Conservation (phyloP, 2,888 invertebrate genomes). For the Drosophila borborema region DNA sequence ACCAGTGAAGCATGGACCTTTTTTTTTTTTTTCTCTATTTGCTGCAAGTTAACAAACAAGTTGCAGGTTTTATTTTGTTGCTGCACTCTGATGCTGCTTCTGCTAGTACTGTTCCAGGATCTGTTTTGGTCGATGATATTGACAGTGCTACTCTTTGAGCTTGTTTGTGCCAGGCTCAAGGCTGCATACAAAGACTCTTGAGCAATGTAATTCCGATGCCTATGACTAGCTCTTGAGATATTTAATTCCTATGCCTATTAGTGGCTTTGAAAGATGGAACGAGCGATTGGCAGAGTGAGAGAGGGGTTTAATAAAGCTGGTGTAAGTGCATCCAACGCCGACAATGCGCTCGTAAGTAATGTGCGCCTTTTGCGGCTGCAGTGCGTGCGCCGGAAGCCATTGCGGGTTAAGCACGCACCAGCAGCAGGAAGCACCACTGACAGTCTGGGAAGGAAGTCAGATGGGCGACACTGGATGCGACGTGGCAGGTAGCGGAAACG, state of each 20-base stretch:
- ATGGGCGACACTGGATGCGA: not conserved
- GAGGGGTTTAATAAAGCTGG: conserved; percentile 1
- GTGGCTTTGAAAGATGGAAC: not conserved
- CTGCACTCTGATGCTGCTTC: conserved; percentile 1
- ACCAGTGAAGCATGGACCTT: not conserved
- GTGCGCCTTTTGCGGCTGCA: conserved; percentile 50
- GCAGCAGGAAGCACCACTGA: conserved; percentile 42
- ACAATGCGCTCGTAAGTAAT: conserved; percentile 48
- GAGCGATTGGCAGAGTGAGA: not conserved
- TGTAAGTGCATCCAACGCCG: conserved; percentile 45
- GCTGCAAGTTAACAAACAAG: conserved; percentile 48
- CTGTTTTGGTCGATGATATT: conserved; percentile 23
- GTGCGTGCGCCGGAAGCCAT: conserved; percentile 75
- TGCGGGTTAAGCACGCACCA: conserved; percentile 66
- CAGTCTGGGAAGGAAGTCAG: conserved; percentile 26
- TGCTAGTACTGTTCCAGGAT: not conserved
- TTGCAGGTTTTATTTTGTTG: conserved; percentile 32
- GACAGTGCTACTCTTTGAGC: conserved; percentile 31
- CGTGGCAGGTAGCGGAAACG: conserved; percentile 51
- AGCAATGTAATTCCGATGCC: conserved; percentile 56
- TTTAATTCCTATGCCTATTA: conserved; percentile 45
- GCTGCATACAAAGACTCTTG: conserved; percentile 47
- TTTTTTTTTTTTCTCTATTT: conserved; percentile 25
- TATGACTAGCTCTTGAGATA: conserved; percentile 49
- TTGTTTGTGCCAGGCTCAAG: conserved; percentile 25